Conservation (phyloP, 2,113 vertebrate species). For the Sarotherodon lohbergeri region DNA sequence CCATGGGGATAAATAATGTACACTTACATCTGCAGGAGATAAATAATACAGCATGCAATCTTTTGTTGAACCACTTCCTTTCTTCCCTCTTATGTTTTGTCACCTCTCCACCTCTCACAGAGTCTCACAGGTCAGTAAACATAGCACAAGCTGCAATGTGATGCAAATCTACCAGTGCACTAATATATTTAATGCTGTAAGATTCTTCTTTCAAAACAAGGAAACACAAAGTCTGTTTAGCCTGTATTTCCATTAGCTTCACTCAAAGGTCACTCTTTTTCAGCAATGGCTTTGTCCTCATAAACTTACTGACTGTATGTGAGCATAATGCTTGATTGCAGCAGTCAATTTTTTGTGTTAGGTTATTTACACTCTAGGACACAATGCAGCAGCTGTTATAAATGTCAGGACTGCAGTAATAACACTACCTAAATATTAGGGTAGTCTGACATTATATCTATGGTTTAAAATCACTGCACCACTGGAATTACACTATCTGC, state of each 20-base stretch:
- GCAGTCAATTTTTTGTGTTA: not conserved
- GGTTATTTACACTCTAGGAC: not conserved
- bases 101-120: conserved; percentile 8
- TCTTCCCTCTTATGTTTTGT: not conserved
- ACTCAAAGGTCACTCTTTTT: conserved; percentile 32
- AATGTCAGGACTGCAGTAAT: conserved; percentile 1
- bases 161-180: not conserved
- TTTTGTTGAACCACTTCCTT: conserved; percentile 6
- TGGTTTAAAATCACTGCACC: not conserved
- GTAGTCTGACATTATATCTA: not conserved
- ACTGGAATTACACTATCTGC: not conserved
- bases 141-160: not conserved
- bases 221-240: not conserved
- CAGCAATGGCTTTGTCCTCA: not conserved
- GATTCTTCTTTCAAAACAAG: not conserved
- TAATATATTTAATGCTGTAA: not conserved
- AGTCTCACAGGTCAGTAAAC: conserved; percentile 29
- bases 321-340: not conserved
- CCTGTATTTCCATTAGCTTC: not conserved
- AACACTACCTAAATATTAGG: not conserved
- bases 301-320: conserved; percentile 8
- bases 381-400: not conserved
- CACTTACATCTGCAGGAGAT: conserved; percentile 37
- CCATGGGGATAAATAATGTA: conserved; percentile 43
- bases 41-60: conserved; percentile 30